Percentiles rank a stretch among this genome's conserved stretches.
These are phyloP conservation scores for Rhipidura dahli DNA, from an alignment of 2,113 vertebrate species.

Conservation along the genomic window DNA sequence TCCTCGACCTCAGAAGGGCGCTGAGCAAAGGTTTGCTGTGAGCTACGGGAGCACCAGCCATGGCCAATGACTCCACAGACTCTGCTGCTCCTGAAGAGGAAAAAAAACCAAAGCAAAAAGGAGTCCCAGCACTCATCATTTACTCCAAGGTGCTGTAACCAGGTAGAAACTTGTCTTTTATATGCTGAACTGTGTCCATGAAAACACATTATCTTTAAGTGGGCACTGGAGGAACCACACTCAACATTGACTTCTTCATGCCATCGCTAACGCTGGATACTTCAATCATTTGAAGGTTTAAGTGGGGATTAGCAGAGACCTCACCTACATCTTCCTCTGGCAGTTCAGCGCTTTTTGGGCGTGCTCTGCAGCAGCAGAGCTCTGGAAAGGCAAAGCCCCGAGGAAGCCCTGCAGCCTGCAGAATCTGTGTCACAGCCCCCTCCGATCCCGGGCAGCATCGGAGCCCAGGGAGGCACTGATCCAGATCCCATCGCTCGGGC, in stretches of 20 bases:
- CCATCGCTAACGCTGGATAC: background rate
- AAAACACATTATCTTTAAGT: slow-evolving; percentile 43
- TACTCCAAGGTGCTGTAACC: slow-evolving; percentile 48
- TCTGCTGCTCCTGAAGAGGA: background rate
- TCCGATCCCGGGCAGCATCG: background rate
- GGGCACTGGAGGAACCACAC: slow-evolving; percentile 19
- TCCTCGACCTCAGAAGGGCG: background rate
- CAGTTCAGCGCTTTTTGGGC: background rate
- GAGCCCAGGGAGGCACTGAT: background rate
- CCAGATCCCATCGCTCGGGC: background rate
- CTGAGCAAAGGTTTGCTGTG: background rate
- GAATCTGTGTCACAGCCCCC: background rate
- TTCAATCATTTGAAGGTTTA: background rate
- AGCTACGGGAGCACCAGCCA: background rate
- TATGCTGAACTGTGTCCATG: slow-evolving; percentile 11
- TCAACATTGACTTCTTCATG: background rate
- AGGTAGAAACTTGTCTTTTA: slow-evolving; percentile 10
- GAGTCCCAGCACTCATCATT: background rate
- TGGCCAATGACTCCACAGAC: background rate
- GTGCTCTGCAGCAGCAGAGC: background rate
- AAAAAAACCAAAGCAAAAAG: background rate
- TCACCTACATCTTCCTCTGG: background rate
- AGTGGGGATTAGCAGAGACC: background rate
- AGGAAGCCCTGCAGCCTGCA: background rate
- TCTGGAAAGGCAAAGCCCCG: background rate